Evolutionary conservation across 2,888 invertebrate genomes (phyloP), one percentile per base, ranked within the genome.

Genomic region (Drosophila peninsularis): DNA sequence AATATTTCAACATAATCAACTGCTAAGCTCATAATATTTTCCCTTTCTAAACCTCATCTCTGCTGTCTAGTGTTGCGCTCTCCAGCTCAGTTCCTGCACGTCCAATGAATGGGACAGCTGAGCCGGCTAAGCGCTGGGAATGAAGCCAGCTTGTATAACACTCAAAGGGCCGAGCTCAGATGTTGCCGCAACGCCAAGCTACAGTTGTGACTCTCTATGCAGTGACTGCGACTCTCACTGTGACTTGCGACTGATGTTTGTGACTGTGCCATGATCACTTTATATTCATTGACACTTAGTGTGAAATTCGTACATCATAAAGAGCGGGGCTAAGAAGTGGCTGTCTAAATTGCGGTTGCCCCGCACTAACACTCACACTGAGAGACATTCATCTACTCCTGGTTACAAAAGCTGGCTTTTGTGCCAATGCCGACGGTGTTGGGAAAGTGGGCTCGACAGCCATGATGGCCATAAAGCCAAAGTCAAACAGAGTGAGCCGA

Each of bases 221-320:
- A 7, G 27, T 30, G 27, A 30, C 10, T 47, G 27, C 7, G 24
- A 49, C 10, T 34, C n/a, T 7, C n/a, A 56, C 21, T 53, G 44
- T 7, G 53, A 50, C 24, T 14, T 62, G 42, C 30, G 53, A 19
- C 19, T 47, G 27, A 39, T 6, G 54, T 19, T 24, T 52, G 50
- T 50, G 36, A 47, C 47, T 61, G 52, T 57, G 62, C 75, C 72
- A 86, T 87, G 89, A 87, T 87, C 85, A 88, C 86, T 87, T 87
- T 87, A 89, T 89, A 77, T 79, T 82, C 88, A 86, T 85, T 88
- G 86, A 89, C 88, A 75, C 76, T 85, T 75, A 75, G 88, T 85
- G 80, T 86, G 88, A 88, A 80, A 73, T 82, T 86, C 74, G 75
- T 78, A 88, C 82, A 81, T 80, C 89, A 85, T 86, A 86, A 85